Evolutionary conservation across 2,888 invertebrate species (phyloP).

Genomic region (Muschampia plurimacula): DNA sequence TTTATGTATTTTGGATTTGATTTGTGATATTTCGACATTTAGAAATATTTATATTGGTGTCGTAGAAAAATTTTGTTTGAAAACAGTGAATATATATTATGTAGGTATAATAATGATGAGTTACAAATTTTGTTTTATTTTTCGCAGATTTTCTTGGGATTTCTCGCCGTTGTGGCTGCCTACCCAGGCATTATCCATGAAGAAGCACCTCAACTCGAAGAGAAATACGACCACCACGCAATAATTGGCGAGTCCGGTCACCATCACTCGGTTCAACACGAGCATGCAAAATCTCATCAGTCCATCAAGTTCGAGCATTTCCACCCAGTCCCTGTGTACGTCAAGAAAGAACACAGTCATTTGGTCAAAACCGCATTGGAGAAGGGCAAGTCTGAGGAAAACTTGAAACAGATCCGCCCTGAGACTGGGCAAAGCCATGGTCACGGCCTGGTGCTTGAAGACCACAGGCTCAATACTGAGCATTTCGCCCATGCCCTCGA

Average conservation of each 20-base stretch:
- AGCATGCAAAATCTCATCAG: conserved; percentile 89
- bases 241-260: conserved; percentile 81
- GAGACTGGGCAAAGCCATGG: conserved; percentile 86
- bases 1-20: too few relatives aligned
- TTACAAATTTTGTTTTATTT: conserved; percentile 23
- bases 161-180: conserved; percentile 75
- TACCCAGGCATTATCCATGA: conserved; percentile 79
- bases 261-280: conserved; percentile 87
- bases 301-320: conserved; percentile 89
- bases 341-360: conserved; percentile 89
- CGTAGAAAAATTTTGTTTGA: background rate
- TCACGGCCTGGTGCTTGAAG: conserved; percentile 86
- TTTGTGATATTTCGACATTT: too few relatives aligned
- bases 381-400: conserved; percentile 86
- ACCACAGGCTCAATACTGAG: conserved; percentile 80
- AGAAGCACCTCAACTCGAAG: conserved; percentile 71
- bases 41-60: too few relatives aligned
- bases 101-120: background rate
- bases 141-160: conserved; percentile 78
- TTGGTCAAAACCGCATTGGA: conserved; percentile 87
- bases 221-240: conserved; percentile 70
- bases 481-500: conserved; percentile 60
- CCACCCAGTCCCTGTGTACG: conserved; percentile 89
- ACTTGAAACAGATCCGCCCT: conserved; percentile 86
- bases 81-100: background rate